Percentiles rank a stretch among this genome's conserved stretches.
phyloP scores from a whole-genome alignment of 2,113 vertebrate genomes.

The Carettochelys insculpta region DNA sequence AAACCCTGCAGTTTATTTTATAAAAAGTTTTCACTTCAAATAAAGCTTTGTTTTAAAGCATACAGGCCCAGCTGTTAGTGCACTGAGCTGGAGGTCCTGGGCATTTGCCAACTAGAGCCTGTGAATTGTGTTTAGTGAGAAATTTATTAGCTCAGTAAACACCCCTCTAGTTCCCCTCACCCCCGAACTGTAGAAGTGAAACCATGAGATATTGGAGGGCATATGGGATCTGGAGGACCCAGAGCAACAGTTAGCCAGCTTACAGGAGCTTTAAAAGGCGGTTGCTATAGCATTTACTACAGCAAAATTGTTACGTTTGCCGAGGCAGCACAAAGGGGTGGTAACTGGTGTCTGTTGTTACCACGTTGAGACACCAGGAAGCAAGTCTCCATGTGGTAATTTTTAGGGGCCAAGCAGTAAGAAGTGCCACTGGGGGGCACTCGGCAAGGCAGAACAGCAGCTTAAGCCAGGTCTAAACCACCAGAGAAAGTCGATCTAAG shows the following conservation, averaged over 20 bases:
- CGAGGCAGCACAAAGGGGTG: constrained; percentile 31
- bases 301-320: constrained; percentile 29
- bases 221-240: constrained; percentile 21
- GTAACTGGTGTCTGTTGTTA: constrained; percentile 39
- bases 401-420: background rate
- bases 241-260: constrained; percentile 47
- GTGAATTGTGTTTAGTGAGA: constrained; percentile 74
- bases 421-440: background rate
- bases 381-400: background rate
- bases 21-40: constrained; percentile 67
- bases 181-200: constrained; percentile 51
- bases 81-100: constrained; percentile 50
- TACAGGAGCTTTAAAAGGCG: constrained; percentile 56
- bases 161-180: constrained; percentile 61
- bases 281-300: constrained; percentile 56
- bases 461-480: too few relatives aligned
- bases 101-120: constrained; percentile 68
- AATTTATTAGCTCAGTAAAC: constrained; percentile 75
- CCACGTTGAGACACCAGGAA: constrained; percentile 1
- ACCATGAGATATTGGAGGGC: constrained; percentile 56
- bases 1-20: constrained; percentile 65
- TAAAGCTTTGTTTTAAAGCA: constrained; percentile 70
- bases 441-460: background rate
- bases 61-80: constrained; percentile 64
- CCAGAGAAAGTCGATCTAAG: too few relatives aligned